Conservation (phyloP, 1,140 invertebrate species). For the Drosophila yakuba region DNA sequence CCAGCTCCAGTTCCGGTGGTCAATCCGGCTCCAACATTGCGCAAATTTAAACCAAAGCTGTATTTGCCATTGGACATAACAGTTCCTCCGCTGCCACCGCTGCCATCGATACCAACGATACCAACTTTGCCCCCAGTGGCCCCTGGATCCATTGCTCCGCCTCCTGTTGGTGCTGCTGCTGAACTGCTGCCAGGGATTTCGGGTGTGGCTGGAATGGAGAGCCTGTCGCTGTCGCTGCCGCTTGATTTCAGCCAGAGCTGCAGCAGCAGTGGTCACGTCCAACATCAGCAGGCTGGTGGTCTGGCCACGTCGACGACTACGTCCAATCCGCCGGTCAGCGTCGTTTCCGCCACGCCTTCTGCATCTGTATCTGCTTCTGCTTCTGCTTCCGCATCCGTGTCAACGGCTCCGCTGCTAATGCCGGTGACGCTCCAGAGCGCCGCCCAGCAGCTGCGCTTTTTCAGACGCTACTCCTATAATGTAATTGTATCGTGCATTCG, state of each 20-base stretch:
- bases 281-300: conserved; percentile 17
- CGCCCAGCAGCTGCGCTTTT: conserved; percentile 81
- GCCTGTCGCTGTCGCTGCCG: conserved; percentile 49
- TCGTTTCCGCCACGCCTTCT: conserved; percentile 13
- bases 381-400: conserved; percentile 21
- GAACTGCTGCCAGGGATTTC: conserved; percentile 16
- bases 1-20: conserved; percentile 31
- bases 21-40: conserved; percentile 21
- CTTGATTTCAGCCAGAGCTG: conserved; percentile 40
- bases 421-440: conserved; percentile 76
- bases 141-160: conserved; percentile 4
- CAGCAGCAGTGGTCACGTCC: conserved; percentile 29
- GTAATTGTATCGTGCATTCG: conserved; percentile 84
- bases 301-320: conserved; percentile 10
- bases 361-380: conserved; percentile 5
- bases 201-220: conserved; percentile 32
- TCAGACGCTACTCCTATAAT: conserved; percentile 84
- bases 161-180: conserved; percentile 11
- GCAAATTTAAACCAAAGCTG: conserved; percentile 63
- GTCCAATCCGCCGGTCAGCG: conserved; percentile 16
- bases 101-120: conserved; percentile 46
- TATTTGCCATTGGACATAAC: conserved; percentile 64
- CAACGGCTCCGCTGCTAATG: conserved; percentile 67
- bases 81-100: conserved; percentile 54
- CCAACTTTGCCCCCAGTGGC: conserved; percentile 9